Evolutionary conservation across 1,140 invertebrate genomes (phyloP), one percentile per base, ranked within the genome.

Genomic region (Zelostemma sp.): DNA sequence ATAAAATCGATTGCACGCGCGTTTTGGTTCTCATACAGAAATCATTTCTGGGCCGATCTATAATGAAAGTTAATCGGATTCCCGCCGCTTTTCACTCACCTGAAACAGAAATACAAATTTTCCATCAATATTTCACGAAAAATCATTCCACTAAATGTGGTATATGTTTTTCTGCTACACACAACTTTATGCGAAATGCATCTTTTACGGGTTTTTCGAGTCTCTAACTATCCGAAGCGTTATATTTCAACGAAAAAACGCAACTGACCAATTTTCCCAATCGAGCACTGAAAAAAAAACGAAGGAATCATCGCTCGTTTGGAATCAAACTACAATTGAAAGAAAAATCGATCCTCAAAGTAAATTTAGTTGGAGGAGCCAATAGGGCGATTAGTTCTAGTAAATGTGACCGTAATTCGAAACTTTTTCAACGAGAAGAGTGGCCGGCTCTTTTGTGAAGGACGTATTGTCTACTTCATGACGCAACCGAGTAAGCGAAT

Each of bases 381-480:
- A 67, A 72, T 49, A 64, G 56, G 56, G 57, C 69, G 69, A 72
- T 72, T 72, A 72, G 63, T 72, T 72, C 67, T 64, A 72, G 60
- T 67, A 67, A 67, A 60, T 64, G 53, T 56, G 51, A 64, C 59
- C 60, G 57, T 63, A 72, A 64, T 67, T 67, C 56, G 43, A 33
- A 72, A 67, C 63, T 72, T 67, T 72, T 66, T 63, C 56, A 60
- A 67, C 63, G 59, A 33, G 50, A 67, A 57, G 60, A 63, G 62
- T 62, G 68, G 62, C 62, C 59, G 48, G 35, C 58, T 62, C 58
- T 71, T 66, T 71, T 71, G 68, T 71, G 53, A 68, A 80, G 76
- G 77, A 80, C 73, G 74, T 73, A 80, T 77, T 56, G 75, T 73
- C 68, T 65, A 51, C 57, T 58, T 72, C 55, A 51, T 64, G 66